Base-by-base conservation (phyloP, 2,888 invertebrate species). In the Xestia xanthographa region DNA sequence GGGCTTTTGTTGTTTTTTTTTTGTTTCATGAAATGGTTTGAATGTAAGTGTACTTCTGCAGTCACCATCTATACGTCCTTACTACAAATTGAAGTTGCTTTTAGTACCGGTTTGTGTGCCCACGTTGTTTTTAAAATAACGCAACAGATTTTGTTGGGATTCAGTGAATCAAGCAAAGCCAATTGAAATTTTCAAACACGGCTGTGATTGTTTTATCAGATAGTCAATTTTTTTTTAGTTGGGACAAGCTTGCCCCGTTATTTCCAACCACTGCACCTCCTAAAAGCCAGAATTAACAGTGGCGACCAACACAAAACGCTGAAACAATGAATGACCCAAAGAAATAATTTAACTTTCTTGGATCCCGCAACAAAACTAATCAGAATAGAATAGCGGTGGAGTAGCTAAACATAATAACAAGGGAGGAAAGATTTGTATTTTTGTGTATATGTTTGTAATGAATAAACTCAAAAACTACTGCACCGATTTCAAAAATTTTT, bases 1-100 rank as follows among this genome's bases (percentile, higher is more conserved):
- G 3, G 9, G 22, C 5, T 34, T 62, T 80, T 70, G 45, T 60
- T 79, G 53, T 45, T 65, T 73, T 60, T 29, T 48, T 50, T 22
- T 48, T 20, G 8, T 50, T 17, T 58, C 29, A 4, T 29, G 17
- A 58, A 58, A 58, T 17, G 29, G 58, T 58, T 20, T 17, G 17
- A 56, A 56, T 56, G 26, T 56, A 29, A 56, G 26, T 26, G 2
- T 29, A 29, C 56, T 56, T 26, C 26, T 26, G 26, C 26, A 26
- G 26, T 56, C 26, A 14, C 26, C 5, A 6, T 26, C 12, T 56
- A 26, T n/a, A 26, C 53, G 11, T 53, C 12, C 12, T 1, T 22
- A 50, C 50, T 50, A 22, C 22, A 22, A 22, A 22, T 50, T 22
- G 22, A 50, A 50, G 50, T 50, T 22, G 22, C 53, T 56, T 29